Evolutionary conservation across 2,888 invertebrate species (phyloP).

Genomic region (Hyposoter dolosus): DNA sequence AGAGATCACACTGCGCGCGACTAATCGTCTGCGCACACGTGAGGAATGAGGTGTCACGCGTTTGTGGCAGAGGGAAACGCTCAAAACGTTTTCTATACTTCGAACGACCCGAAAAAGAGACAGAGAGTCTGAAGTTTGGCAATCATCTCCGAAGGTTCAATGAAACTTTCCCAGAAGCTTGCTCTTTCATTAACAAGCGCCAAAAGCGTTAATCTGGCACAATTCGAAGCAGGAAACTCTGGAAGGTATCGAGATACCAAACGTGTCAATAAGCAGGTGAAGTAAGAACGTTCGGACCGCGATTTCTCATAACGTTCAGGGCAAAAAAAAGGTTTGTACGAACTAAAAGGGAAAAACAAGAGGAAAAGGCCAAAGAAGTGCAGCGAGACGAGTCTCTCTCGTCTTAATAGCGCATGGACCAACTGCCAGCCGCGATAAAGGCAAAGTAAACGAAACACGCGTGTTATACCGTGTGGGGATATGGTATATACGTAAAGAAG

Average conservation of each 20-base stretch:
- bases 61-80: no score
- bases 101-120: no score
- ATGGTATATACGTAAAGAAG: neutral
- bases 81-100: no score
- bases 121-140: no score
- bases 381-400: neutral
- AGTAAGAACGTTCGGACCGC: neutral
- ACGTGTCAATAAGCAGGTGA: neutral
- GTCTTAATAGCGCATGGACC: neutral
- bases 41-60: neutral
- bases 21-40: conserved; percentile 39
- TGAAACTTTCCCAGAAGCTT: neutral
- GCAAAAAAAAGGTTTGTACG: neutral
- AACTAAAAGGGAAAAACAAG: neutral
- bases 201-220: neutral
- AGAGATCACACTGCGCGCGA: conserved; percentile 28
- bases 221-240: neutral
- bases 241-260: neutral
- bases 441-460: conserved; percentile 15
- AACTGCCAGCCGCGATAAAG: neutral
- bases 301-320: neutral
- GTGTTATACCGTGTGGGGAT: neutral
- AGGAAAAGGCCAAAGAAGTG: neutral
- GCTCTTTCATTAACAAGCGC: neutral
- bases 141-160: neutral